Evolutionary conservation across 2,888 invertebrate genomes (phyloP), one percentile per base, ranked within the genome.

Genomic region (Caradrina clavipalpis): DNA sequence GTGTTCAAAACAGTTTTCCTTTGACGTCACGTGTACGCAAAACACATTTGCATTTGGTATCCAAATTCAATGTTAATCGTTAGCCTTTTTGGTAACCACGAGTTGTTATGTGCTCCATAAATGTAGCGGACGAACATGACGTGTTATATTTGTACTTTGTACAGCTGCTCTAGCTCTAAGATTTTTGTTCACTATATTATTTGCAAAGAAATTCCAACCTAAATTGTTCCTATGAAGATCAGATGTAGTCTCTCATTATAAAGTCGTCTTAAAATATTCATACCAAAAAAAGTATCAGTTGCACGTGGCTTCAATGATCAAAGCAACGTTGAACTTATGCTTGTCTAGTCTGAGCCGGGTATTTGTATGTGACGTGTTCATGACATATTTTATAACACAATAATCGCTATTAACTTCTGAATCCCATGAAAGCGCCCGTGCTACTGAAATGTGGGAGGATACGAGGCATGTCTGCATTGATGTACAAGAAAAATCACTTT

Each of bases 21-120:
- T 88, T 93, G 93, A 93, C 93, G 93, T 94, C 93, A 93, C 76
- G 63, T 74, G 79, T 77, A 83, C 81, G 84, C 82, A 77, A 81
- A 88, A 90, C 82, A 85, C 80, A 84, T 81, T 83, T 74, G 72
- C 68, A 76, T 78, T 83, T 77, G 65, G 73, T 80, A 81, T 77
- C 82, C 69, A 77, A 84, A 86, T 74, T 75, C 78, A 77, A 74
- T 80, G 65, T 69, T 86, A 77, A 84, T 82, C 74, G 75, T 78
- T 77, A 78, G 69, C 80, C 78, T 85, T 84, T 80, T 81, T 73
- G 71, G 70, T 68, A 65, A 64, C 61, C 64, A 64, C 65, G 21
- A 69, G 54, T 71, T 22, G 51, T 47, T 68, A 55, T 22, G 19
- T 64, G 63, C 47, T 68, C 62, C 64, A 47, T 58, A 66, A 54